Evolutionary conservation across 2,888 invertebrate species (phyloP).

Genomic region (Theretra japonica): DNA sequence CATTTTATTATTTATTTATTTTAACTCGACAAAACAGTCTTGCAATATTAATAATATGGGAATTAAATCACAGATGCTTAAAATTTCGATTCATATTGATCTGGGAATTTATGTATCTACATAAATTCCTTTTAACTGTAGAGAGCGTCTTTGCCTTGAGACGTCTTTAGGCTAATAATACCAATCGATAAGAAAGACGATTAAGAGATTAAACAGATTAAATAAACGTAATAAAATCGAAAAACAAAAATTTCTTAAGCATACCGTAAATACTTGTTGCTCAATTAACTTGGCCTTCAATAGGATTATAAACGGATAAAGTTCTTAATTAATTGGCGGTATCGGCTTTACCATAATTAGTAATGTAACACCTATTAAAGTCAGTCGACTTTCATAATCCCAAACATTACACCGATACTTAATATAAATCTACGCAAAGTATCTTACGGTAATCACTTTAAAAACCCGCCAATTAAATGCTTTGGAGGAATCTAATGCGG

Average conservation of each 20-base stretch:
- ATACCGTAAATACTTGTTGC: conserved; percentile 14
- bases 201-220: no score
- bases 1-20: no score
- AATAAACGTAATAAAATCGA: background rate
- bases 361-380: conserved; percentile 27
- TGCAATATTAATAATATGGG: no score
- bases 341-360: conserved; percentile 27
- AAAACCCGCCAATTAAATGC: background rate
- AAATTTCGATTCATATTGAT: no score
- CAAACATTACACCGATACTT: conserved; percentile 9
- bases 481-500: background rate
- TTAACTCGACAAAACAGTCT: no score
- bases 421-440: conserved; percentile 15
- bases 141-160: no score
- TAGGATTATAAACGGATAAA: conserved; percentile 26
- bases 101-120: no score
- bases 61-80: no score
- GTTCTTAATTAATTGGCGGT: conserved; percentile 28
- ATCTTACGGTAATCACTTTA: conserved; percentile 1
- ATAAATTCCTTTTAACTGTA: no score
- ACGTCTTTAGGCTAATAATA: no score
- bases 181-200: no score
- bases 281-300: conserved; percentile 20
- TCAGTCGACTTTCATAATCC: conserved; percentile 21
- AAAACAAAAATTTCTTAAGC: background rate